A percentile compares a stretch with the other conserved stretches of the same genome.
Conservation (phyloP, 2,797 vertebrate species). For the Rhinichthys osculus region DNA sequence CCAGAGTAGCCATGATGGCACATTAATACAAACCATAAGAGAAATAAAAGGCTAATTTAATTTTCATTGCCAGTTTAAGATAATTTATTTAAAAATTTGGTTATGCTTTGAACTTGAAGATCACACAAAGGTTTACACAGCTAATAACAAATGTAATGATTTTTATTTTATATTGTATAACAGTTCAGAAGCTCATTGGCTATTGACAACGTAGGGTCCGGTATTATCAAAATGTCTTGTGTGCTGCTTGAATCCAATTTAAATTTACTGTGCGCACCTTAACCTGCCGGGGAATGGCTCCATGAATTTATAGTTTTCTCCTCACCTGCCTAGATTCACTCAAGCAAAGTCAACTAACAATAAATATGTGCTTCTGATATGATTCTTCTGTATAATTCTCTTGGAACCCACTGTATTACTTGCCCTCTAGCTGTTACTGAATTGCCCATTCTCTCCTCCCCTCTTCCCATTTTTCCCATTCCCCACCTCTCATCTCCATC, state of each 20-base stretch:
- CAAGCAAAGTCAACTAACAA: slow-evolving; percentile 45
- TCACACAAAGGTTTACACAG: neutral
- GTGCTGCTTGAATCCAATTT: slow-evolving; percentile 23
- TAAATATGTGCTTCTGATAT: slow-evolving; percentile 30
- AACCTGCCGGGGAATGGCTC: slow-evolving; percentile 19
- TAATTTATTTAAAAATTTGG: neutral
- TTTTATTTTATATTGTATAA: neutral
- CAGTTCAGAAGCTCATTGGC: neutral
- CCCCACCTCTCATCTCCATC: slow-evolving; percentile 21
- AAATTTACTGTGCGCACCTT: neutral
- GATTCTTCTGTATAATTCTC: slow-evolving; percentile 35
- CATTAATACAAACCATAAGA: neutral
- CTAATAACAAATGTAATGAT: neutral
- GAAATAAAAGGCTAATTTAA: neutral
- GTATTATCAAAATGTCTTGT: neutral
- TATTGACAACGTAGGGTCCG: neutral
- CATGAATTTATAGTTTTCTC: slow-evolving; percentile 34
- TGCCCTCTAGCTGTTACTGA: slow-evolving; percentile 61
- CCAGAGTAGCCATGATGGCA: neutral
- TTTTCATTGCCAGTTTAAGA: neutral
- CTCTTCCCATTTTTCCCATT: slow-evolving; percentile 68
- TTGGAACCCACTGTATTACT: slow-evolving; percentile 41
- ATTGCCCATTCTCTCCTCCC: slow-evolving; percentile 68
- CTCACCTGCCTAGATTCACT: slow-evolving; percentile 25
- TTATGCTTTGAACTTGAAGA: neutral